Percentiles rank a stretch among this genome's conserved stretches.
phyloP scores from a whole-genome alignment of 2,888 invertebrate species.

The Mechanitis mazaeus region DNA sequence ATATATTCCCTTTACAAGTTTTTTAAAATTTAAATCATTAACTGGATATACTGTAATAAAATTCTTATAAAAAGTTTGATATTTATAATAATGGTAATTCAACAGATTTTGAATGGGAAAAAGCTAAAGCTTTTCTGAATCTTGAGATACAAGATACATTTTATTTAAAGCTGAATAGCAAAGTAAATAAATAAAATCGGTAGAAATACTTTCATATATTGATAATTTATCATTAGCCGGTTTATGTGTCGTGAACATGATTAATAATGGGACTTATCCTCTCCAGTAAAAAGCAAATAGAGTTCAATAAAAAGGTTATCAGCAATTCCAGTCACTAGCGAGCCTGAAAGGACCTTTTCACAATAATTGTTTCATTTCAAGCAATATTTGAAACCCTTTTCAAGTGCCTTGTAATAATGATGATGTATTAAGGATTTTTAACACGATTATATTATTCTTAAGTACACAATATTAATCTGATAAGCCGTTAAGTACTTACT shows the following conservation, averaged over 20 bases:
- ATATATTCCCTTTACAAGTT: no score
- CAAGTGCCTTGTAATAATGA: not conserved
- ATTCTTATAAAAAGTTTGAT: no score
- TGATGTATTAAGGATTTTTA: no score
- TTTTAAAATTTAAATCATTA: no score
- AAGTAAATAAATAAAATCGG: not conserved
- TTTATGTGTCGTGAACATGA: slow-evolving; percentile 26
- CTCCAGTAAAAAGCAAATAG: slow-evolving; percentile 41
- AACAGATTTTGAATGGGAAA: no score
- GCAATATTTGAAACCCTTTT: slow-evolving; percentile 37
- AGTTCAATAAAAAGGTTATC: slow-evolving; percentile 47
- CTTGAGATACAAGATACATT: no score
- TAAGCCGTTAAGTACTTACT: not conserved
- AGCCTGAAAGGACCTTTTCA: slow-evolving; percentile 44
- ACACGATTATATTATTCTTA: not conserved
- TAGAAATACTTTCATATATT: not conserved
- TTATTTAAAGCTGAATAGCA: no score
- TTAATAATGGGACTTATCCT: slow-evolving; percentile 28
- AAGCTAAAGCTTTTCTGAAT: no score
- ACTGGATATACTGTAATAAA: no score
- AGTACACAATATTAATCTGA: not conserved
- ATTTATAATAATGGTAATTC: no score
- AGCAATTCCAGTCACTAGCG: slow-evolving; percentile 46
- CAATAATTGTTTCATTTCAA: slow-evolving; percentile 52
- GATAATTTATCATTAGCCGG: not conserved